phyloP scores from a whole-genome alignment of 2,797 vertebrate genomes.

The Phalloptychus januarius region DNA sequence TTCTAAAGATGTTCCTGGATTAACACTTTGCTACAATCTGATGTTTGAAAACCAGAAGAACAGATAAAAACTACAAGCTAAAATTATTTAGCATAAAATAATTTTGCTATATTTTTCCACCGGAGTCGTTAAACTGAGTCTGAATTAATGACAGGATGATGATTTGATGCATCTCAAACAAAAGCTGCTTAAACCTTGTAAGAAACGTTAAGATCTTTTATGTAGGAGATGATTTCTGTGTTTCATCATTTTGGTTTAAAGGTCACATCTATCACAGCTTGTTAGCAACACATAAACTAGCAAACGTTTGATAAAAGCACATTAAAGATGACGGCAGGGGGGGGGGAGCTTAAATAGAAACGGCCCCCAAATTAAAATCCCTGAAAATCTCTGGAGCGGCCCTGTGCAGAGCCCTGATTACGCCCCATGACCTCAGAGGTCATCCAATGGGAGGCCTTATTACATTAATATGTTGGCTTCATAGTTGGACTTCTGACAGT shows the following conservation, averaged over 20 bases:
- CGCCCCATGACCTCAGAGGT: not conserved
- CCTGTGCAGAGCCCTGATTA: not conserved
- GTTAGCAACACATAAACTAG: not conserved
- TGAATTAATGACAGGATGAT: not conserved
- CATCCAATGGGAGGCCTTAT: no score
- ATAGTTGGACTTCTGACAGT: not conserved
- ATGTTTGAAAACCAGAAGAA: no score
- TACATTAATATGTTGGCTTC: not conserved
- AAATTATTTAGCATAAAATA: no score
- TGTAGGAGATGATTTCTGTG: not conserved
- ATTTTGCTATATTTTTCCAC: not conserved
- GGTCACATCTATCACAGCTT: not conserved
- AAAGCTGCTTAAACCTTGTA: not conserved
- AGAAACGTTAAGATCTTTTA: no score
- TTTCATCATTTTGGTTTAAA: not conserved
- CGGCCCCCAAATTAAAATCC: not conserved
- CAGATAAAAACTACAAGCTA: no score
- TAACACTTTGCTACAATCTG: no score
- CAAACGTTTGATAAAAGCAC: not conserved
- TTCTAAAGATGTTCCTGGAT: no score
- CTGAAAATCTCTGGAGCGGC: not conserved
- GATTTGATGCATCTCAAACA: not conserved
- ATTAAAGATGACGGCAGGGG: not conserved
- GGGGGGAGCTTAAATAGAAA: not conserved
- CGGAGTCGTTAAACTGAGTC: not conserved